A percentile compares a stretch with the other conserved stretches of the same genome.
These are phyloP conservation scores for Thecocarcelia acutangulata DNA, from an alignment of 2,888 invertebrate species.

Conservation along the genomic window DNA sequence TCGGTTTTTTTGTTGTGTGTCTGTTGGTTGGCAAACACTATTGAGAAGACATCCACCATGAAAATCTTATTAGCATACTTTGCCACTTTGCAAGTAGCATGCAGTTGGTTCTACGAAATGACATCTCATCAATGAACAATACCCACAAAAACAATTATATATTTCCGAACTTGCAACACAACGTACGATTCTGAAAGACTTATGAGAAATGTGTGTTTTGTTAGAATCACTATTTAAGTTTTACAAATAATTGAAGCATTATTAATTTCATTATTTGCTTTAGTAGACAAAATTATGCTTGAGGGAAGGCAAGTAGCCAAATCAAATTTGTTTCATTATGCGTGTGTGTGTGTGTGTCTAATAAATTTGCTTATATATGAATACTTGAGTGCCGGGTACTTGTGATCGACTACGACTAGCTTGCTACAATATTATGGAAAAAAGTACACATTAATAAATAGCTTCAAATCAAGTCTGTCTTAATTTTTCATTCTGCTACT, in stretches of 20 bases:
- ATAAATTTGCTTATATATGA: background rate
- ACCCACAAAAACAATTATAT: slow-evolving; percentile 57
- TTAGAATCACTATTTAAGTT: slow-evolving; percentile 64
- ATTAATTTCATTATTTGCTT: slow-evolving; percentile 72
- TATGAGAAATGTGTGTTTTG: background rate
- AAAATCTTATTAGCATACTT: slow-evolving; percentile 60
- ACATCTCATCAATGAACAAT: slow-evolving; percentile 61
- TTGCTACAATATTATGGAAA: too few relatives aligned
- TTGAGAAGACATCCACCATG: slow-evolving; percentile 34
- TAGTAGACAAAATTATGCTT: slow-evolving; percentile 65
- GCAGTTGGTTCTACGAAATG: slow-evolving; percentile 35
- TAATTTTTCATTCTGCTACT: too few relatives aligned
- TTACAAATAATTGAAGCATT: slow-evolving; percentile 71
- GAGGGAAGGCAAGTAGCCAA: slow-evolving; percentile 45
- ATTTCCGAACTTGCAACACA: slow-evolving; percentile 41
- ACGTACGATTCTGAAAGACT: too few relatives aligned
- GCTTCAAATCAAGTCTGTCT: too few relatives aligned
- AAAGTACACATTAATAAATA: too few relatives aligned
- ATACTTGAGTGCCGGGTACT: background rate
- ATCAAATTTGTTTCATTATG: slow-evolving; percentile 5
- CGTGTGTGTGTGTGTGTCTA: background rate
- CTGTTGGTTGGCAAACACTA: background rate
- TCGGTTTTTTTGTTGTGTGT: background rate
- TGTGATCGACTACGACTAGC: background rate
- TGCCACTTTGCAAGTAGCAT: slow-evolving; percentile 54